Conservation (phyloP, 2,888 invertebrate genomes). For the Phaedon cochleariae region DNA sequence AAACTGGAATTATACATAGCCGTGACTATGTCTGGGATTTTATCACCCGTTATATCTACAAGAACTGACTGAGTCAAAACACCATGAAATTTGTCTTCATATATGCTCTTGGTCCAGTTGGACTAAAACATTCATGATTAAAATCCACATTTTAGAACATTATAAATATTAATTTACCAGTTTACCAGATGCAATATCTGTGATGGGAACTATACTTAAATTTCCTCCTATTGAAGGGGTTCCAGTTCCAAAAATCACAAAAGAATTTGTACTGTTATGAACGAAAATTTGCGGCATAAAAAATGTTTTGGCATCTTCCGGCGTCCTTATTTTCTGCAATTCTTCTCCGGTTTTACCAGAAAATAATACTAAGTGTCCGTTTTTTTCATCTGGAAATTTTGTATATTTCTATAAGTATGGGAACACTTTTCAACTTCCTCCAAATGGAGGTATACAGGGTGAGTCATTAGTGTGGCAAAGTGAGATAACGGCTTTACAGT, state of each 20-base stretch:
- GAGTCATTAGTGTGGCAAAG: too few species aligned
- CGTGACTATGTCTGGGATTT: slow-evolving; percentile 75
- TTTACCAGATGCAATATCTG: slow-evolving; percentile 64
- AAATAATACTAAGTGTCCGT: slow-evolving; percentile 74
- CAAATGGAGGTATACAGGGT: too few species aligned
- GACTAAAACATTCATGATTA: too few species aligned
- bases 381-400: slow-evolving; percentile 43
- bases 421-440: too few species aligned
- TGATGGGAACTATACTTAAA: slow-evolving; percentile 71
- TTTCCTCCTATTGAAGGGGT: slow-evolving; percentile 77
- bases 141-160: too few species aligned
- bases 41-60: slow-evolving; percentile 77
- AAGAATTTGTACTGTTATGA: slow-evolving; percentile 69
- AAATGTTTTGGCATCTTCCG: slow-evolving; percentile 74
- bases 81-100: slow-evolving; percentile 70
- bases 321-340: slow-evolving; percentile 69
- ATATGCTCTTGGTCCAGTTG: slow-evolving; percentile 60
- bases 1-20: slow-evolving; percentile 78
- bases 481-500: too few species aligned
- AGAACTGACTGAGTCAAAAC: slow-evolving; percentile 73
- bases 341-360: slow-evolving; percentile 75
- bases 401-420: not conserved
- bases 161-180: slow-evolving; percentile 61
- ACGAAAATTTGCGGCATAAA: slow-evolving; percentile 75
- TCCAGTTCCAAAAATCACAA: slow-evolving; percentile 77